Base-by-base conservation (phyloP, 1,140 invertebrate species). In the Aphidius gifuensis region DNA sequence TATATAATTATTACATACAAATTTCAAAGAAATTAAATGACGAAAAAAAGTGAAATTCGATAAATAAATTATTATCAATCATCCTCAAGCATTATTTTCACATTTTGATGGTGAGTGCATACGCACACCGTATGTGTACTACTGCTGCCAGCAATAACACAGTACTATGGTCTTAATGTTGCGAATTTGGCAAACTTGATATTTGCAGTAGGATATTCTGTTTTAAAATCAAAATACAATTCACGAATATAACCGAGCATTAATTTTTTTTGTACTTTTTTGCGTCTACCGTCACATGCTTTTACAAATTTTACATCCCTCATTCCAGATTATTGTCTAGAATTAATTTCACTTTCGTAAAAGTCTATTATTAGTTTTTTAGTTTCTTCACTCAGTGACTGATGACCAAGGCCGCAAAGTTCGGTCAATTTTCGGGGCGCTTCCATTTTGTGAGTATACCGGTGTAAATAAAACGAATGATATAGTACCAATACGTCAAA, bases 51-150 rank as follows among this genome's bases (percentile, higher is more conserved):
- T 59, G 7, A 47, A 16, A 59, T 21, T 48, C 11, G 6, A 23
- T 5, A 39, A 40, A 3, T 39, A 51, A 23, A 39, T 40, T 42
- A 60, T 50, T 11, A 2, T 42, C 11, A 5, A 7, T 50, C 39
- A 60, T 32, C 58, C 6, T 60, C 58, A 9, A 60, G n/a, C 58
- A 60, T 60, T 40, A 60, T 11, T 38, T 60, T 60, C 5, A 60
- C 46, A 42, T 60, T 60, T 42, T 60, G 47, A 21, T 56, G 54
- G 5, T 40, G 6, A 5, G 54, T 56, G 16, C 54, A 56, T 38
- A 56, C 42, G 40, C 58, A 60, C 6, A 60, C 58, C 5, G 58
- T 50, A 42, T 60, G 58, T 50, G 58, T 39, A 21, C 58, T 47
- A 6, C 9, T 9, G 50, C 6, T 16, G 9, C 21, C 58, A 21